phyloP scores from a whole-genome alignment of 2,113 vertebrate species.

The Chelonoidis abingdonii region DNA sequence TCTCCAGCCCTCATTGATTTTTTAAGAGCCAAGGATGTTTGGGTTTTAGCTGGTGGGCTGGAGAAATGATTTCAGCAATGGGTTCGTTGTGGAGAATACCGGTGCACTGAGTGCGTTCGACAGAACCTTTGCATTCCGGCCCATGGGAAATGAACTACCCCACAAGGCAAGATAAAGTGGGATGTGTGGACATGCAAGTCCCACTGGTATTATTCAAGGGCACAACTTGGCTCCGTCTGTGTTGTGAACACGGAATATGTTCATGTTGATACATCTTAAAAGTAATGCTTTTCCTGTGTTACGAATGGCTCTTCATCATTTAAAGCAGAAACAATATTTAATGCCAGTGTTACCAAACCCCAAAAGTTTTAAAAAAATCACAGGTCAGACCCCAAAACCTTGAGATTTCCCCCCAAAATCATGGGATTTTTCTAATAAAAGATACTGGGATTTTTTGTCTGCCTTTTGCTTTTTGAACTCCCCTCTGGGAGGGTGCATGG shows the following conservation, averaged over 20 bases:
- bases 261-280: background rate
- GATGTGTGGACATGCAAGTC: background rate
- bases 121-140: background rate
- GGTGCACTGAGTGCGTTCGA: background rate
- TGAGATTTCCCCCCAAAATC: no score
- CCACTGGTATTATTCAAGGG: background rate
- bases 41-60: conserved; percentile 33
- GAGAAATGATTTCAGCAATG: conserved; percentile 26
- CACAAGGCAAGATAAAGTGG: background rate
- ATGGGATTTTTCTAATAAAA: no score
- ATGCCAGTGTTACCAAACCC: background rate
- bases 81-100: conserved; percentile 4
- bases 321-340: background rate
- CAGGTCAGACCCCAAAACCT: background rate
- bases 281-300: background rate
- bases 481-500: no score
- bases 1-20: conserved; percentile 43
- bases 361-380: background rate
- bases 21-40: conserved; percentile 39
- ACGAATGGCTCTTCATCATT: background rate
- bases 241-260: no score
- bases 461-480: no score
- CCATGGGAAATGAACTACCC: conserved; percentile 33
- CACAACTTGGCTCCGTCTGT: background rate
- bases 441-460: no score